These are phyloP conservation scores for Arizona elegans DNA, from an alignment of 2,113 vertebrate species.

Conservation along the genomic window DNA sequence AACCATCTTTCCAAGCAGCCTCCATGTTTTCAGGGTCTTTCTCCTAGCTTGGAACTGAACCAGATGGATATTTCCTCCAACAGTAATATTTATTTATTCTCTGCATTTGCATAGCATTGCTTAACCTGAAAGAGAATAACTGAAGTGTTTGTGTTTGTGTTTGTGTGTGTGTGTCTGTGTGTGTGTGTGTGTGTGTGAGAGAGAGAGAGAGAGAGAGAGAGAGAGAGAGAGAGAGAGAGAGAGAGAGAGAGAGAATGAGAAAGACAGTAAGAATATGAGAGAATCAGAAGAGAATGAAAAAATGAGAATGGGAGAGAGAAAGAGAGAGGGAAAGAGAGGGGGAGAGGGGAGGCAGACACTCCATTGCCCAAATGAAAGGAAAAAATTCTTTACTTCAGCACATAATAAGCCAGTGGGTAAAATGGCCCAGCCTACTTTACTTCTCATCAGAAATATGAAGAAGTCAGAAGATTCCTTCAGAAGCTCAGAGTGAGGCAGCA, in stretches of 20 bases:
- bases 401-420: background rate
- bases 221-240: background rate
- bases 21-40: too few relatives aligned
- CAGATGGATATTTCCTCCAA: too few relatives aligned
- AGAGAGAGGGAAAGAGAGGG: background rate
- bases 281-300: background rate
- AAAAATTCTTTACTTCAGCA: background rate
- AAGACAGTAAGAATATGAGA: background rate
- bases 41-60: too few relatives aligned
- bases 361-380: background rate
- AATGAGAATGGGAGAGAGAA: background rate
- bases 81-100: background rate
- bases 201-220: background rate
- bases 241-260: background rate
- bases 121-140: background rate
- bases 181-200: too few relatives aligned
- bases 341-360: background rate
- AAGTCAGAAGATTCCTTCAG: background rate
- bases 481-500: background rate
- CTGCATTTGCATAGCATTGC: background rate
- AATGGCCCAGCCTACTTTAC: background rate
- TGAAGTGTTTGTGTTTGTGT: background rate
- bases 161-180: too few relatives aligned
- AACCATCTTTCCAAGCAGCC: too few relatives aligned
- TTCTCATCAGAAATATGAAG: background rate